Base-by-base conservation (phyloP, 2,888 invertebrate species). In the Eupeodes latifasciatus region DNA sequence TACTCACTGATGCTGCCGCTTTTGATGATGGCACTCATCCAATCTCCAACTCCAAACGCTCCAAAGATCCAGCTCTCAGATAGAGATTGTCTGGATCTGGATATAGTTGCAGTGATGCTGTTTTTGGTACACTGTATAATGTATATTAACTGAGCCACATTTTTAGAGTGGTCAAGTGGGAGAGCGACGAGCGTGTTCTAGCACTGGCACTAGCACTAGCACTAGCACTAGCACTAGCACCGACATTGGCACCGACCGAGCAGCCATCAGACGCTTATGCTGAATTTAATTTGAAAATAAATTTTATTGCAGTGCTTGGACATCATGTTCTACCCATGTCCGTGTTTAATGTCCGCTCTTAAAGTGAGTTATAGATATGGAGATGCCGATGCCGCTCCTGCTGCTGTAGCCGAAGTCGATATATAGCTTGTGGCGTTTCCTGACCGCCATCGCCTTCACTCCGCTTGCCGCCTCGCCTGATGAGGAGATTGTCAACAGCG, bases 311-410 rank as follows among this genome's bases (percentile, higher is more conserved):
- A 59, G 80, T 85, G 88, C 88, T 88, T 81, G 85, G 88, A 88
- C 88, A 88, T 88, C 85, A 88, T 88, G 88, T 88, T 88, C 88
- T 88, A 88, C 88, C 85, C 81, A 78, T 88, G 88, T 88, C 88
- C 85, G 88, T 81, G 85, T 85, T 88, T 88, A 88, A 85, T 88
- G 85, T 81, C 81, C 77, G 81, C 88, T 88, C 75, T 85, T 88
- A 85, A 88, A 88, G 88, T 88, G 88, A 88, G 88, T 88, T 88
- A 88, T 88, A 88, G 88, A 88, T 84, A 87, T 87, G 87, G 81
- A 84, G 88, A 88, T 81, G 81, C 81, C 85, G 88, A 88, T 81
- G 81, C 81, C 85, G 85, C 87, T 80, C 40, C 61, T 79, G 61
- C 78, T 69, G 44, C 49, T 7, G 12, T 9, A 9, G 40, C 40